phyloP scores from a whole-genome alignment of 2,888 invertebrate genomes.

The Hirtodrosophila cameraria region DNA sequence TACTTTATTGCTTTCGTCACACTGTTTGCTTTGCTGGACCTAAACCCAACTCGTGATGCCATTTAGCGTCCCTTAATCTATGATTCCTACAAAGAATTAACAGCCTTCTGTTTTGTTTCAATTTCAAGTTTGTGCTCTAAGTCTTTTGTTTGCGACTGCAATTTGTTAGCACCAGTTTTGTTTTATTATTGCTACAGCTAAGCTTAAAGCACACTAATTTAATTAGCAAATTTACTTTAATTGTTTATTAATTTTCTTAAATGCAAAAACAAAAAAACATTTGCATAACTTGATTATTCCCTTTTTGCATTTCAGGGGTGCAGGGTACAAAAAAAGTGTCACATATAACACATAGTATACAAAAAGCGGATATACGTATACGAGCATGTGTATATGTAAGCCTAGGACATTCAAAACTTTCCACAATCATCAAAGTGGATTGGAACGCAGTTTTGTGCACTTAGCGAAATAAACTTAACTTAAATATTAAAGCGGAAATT shows the following conservation, averaged over 20 bases:
- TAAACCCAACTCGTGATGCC: conserved; percentile 33
- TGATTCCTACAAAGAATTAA: conserved; percentile 19
- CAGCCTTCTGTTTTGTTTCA: conserved; percentile 11
- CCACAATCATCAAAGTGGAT: conserved; percentile 18
- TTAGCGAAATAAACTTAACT: background rate
- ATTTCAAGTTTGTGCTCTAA: conserved; percentile 36
- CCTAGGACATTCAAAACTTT: conserved; percentile 47
- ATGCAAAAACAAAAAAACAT: conserved; percentile 15
- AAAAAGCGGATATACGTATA: conserved; percentile 16
- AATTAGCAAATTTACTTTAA: conserved; percentile 64
- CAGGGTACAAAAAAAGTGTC: conserved; percentile 7
- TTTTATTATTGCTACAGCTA: conserved; percentile 10
- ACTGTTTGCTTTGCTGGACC: background rate
- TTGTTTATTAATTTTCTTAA: conserved; percentile 45
- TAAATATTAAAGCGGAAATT: too few relatives aligned
- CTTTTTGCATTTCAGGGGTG: too few relatives aligned
- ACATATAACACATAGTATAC: conserved; percentile 10
- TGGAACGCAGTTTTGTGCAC: background rate
- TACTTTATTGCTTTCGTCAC: conserved; percentile 10
- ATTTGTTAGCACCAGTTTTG: conserved; percentile 29
- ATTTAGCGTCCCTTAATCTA: conserved; percentile 29
- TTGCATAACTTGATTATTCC: too few relatives aligned
- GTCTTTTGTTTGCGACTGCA: conserved; percentile 49
- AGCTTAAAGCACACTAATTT: conserved; percentile 47
- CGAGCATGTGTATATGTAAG: conserved; percentile 2